Evolutionary conservation across 1,140 invertebrate genomes (phyloP), one percentile per base, ranked within the genome.

Genomic region (Drosophila sp.): DNA sequence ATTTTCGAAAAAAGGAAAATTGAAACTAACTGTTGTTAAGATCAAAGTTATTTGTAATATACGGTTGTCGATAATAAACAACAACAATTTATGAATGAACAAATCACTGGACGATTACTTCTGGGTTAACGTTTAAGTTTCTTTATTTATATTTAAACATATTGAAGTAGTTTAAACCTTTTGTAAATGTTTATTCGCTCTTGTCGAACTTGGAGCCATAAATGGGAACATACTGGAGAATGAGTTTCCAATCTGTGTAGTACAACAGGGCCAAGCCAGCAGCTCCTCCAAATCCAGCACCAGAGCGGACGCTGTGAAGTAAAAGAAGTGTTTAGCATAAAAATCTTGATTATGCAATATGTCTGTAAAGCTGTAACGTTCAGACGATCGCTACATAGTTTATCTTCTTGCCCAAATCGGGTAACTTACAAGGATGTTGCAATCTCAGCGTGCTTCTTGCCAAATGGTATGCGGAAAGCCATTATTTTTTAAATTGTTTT

Each of bases 161-260:
- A 54, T 68, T 62, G 41, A 61, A 54, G 77, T 69, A 71, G 55
- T 68, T 72, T n/a, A 68, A 56, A 40, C 38, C 41, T 47, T 60
- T 5, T 33, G 2, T n/a, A 2, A 25, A 29, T 10, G 54, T 61
- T 90, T 91, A 92, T 83, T 92, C 91, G 76, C 93, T 90, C 72
- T 93, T 92, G 6, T 93, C 90, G 87, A 95, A 97, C 92, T 97
- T 97, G 62, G 94, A 93, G 76, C 93, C 93, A 90, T 97, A 97
- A 90, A 94, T 96, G 25, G 96, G 96, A 50, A 97, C 91, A 83
- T 95, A 95, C 79, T 95, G 93, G 41, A 95, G 92, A 67, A 97
- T 91, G 10, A 94, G 78, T 92, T 95, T 95, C 96, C 96, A 97
- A 79, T 97, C 96, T 0, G 96, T 96, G 58, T 96, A 93, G 90